Conservation (phyloP, 2,113 vertebrate genomes). For the Aspidoscelis tigris region DNA sequence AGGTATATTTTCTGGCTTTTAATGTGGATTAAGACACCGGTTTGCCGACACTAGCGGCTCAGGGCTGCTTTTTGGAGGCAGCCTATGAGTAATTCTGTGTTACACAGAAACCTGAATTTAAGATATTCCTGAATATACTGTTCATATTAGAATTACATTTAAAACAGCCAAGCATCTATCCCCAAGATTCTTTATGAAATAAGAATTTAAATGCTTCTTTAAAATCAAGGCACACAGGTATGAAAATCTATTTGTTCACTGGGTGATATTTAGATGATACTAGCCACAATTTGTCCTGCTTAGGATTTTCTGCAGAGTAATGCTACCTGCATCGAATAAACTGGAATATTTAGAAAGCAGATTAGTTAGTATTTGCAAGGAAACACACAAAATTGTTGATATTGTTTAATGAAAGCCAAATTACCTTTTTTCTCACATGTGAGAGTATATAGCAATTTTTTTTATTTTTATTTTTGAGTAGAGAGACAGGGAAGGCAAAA, state of each 20-base stretch:
- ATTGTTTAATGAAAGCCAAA: constrained; percentile 63
- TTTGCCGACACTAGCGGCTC: too few species aligned
- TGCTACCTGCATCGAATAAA: constrained; percentile 24
- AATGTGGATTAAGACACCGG: too few species aligned
- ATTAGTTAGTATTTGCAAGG: constrained; percentile 37
- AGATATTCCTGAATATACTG: background rate
- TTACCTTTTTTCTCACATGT: constrained; percentile 54
- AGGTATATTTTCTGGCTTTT: too few species aligned
- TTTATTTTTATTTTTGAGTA: background rate
- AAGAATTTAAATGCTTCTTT: background rate
- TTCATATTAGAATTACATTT: background rate
- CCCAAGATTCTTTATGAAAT: background rate
- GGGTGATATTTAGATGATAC: background rate
- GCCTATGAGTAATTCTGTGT: background rate
- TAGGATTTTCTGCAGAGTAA: background rate
- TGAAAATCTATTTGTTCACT: background rate
- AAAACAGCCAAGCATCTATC: background rate
- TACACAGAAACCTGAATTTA: background rate
- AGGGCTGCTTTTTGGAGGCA: background rate
- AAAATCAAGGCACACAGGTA: background rate
- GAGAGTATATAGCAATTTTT: constrained; percentile 40
- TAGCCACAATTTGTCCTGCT: background rate
- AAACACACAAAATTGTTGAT: constrained; percentile 11
- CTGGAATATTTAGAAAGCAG: constrained; percentile 44
- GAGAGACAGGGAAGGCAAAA: constrained; percentile 47